These are phyloP conservation scores for Eunapius fragilis DNA, from an alignment of 37 sponge, comb jelly and placozoan genomes.

Conservation along the genomic window DNA sequence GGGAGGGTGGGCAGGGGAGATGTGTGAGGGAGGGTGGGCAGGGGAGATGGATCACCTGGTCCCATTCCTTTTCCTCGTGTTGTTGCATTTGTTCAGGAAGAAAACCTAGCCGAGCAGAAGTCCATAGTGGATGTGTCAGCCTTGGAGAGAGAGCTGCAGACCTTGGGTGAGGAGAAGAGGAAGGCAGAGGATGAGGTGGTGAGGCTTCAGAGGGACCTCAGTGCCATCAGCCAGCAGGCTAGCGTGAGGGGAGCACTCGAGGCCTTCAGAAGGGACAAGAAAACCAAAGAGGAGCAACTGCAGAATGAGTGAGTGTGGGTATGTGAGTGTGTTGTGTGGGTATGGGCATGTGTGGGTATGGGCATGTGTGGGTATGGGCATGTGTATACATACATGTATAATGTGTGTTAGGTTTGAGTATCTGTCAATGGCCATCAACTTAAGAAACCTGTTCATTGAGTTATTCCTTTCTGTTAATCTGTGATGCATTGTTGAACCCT, in stretches of 20 bases:
- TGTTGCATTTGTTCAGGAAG: slow-evolving; percentile 33
- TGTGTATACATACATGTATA: background rate
- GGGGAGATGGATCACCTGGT: background rate
- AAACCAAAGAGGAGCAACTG: slow-evolving; percentile 52
- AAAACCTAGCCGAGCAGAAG: slow-evolving; percentile 48
- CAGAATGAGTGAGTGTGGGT: slow-evolving; percentile 48
- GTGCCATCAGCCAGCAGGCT: slow-evolving; percentile 65
- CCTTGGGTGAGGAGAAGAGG: slow-evolving; percentile 41
- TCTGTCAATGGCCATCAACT: too few species aligned
- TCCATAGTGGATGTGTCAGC: slow-evolving; percentile 30
- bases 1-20: too few species aligned
- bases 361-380: background rate
- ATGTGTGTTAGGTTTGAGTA: background rate
- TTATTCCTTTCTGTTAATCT: too few species aligned
- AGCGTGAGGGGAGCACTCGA: slow-evolving; percentile 75
- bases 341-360: background rate
- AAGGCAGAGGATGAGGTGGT: slow-evolving; percentile 19
- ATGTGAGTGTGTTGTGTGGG: background rate
- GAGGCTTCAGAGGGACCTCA: slow-evolving; percentile 65
- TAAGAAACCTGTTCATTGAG: too few species aligned
- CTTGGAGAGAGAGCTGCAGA: slow-evolving; percentile 41
- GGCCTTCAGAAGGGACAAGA: slow-evolving; percentile 57
- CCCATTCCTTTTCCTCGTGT: background rate
- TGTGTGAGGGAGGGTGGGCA: background rate
- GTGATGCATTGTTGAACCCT: too few species aligned